Percentiles rank a stretch among this genome's conserved stretches.
Evolutionary conservation across 2,113 vertebrate species (phyloP).

Genomic region (Daboia siamensis): DNA sequence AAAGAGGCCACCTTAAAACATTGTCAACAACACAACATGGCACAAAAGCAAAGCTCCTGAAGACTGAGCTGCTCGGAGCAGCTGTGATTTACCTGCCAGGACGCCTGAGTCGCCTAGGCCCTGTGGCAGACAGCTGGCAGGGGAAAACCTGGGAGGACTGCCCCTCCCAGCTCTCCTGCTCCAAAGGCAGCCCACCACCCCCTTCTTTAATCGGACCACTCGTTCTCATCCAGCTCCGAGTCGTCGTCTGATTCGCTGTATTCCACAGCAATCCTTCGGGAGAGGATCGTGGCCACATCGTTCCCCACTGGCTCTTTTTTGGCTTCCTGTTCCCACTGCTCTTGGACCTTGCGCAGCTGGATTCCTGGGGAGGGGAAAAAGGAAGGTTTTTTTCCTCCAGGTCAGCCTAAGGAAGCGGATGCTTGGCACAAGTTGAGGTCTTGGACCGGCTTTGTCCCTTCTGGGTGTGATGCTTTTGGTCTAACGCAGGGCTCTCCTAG

Average conservation of each 20-base stretch:
- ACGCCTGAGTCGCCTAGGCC: background rate
- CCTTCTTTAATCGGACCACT: conserved; percentile 85
- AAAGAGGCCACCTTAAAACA: conserved; percentile 33
- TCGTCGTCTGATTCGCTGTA: conserved; percentile 94
- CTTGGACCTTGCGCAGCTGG: conserved; percentile 92
- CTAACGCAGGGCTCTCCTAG: background rate
- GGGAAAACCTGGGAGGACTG: background rate
- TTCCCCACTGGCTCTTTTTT: conserved; percentile 90
- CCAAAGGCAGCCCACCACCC: conserved; percentile 3
- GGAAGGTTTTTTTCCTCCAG: background rate
- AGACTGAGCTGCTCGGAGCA: background rate
- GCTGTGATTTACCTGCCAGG: conserved; percentile 4
- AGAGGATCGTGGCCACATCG: conserved; percentile 89
- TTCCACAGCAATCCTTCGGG: conserved; percentile 89
- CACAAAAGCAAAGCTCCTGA: conserved; percentile 64
- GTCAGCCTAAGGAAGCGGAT: background rate
- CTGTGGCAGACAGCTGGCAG: background rate
- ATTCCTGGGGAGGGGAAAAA: conserved; percentile 69
- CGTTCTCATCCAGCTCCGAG: conserved; percentile 90
- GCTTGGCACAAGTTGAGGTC: background rate
- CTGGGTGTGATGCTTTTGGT: background rate
- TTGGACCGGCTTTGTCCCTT: background rate
- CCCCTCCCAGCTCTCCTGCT: background rate
- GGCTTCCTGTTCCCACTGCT: conserved; percentile 90
- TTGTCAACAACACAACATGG: conserved; percentile 30